phyloP scores from a whole-genome alignment of 1,140 invertebrate genomes.

The Ooceraea biroi region DNA sequence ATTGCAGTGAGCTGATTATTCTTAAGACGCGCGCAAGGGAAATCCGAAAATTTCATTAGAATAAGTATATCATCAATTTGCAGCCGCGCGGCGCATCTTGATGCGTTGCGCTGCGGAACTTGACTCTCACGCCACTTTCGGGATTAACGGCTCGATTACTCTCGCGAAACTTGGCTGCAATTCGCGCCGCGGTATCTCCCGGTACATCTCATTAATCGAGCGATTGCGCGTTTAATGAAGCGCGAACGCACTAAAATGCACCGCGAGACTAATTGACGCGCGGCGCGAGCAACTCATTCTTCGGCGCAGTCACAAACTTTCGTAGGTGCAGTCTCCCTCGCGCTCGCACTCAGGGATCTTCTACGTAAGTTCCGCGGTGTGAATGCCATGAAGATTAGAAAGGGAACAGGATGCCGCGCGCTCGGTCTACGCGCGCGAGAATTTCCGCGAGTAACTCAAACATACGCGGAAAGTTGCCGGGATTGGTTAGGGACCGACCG shows the following conservation, averaged over 20 bases:
- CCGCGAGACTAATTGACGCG: slow-evolving; percentile 49
- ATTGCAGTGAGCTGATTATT: neutral
- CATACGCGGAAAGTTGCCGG: slow-evolving; percentile 30
- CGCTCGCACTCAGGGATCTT: no score
- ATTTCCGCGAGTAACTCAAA: slow-evolving; percentile 36
- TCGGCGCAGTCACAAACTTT: slow-evolving; percentile 56
- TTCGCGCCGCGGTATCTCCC: slow-evolving; percentile 46
- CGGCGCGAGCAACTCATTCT: slow-evolving; percentile 29
- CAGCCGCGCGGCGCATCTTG: neutral
- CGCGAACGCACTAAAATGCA: slow-evolving; percentile 54
- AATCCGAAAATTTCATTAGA: slow-evolving; percentile 38
- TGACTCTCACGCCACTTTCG: slow-evolving; percentile 39
- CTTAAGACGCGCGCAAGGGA: neutral
- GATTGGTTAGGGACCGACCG: slow-evolving; percentile 30
- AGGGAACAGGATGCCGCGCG: slow-evolving; percentile 1
- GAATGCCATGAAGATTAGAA: slow-evolving; percentile 45
- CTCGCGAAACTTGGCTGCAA: slow-evolving; percentile 41
- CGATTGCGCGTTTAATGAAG: slow-evolving; percentile 60
- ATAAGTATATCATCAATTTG: slow-evolving; percentile 51
- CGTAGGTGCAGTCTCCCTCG: slow-evolving; percentile 1
- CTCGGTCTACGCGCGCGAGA: slow-evolving; percentile 38
- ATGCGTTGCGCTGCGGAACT: slow-evolving; percentile 6
- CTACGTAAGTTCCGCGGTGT: slow-evolving; percentile 43
- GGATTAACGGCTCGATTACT: slow-evolving; percentile 54
- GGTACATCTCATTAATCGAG: slow-evolving; percentile 60